phyloP scores from a whole-genome alignment of 2,888 invertebrate genomes.

The Dioctria linearis region DNA sequence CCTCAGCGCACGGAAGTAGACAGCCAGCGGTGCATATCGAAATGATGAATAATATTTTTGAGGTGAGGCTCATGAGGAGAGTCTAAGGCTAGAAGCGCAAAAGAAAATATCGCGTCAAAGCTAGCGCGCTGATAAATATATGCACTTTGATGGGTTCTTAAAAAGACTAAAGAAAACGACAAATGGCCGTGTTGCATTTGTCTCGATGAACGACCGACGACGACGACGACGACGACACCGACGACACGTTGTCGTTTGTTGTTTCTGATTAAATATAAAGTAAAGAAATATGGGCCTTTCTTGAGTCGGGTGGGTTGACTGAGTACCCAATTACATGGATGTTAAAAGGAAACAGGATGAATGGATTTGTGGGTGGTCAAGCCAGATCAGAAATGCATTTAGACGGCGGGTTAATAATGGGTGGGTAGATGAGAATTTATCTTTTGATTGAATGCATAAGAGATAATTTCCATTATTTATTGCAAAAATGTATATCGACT shows the following conservation, averaged over 20 bases:
- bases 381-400: constrained; percentile 8
- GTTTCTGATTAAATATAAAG: constrained; percentile 24
- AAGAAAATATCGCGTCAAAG: constrained; percentile 10
- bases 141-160: constrained; percentile 20
- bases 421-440: no score
- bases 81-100: constrained; percentile 1
- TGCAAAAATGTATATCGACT: no score
- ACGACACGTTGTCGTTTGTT: background rate
- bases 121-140: background rate
- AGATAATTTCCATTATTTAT: no score
- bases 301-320: background rate
- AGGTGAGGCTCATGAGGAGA: background rate
- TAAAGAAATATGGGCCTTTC: constrained; percentile 16
- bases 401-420: background rate
- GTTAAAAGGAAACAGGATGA: constrained; percentile 9
- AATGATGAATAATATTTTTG: constrained; percentile 40
- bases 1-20: constrained; percentile 15
- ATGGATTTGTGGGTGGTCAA: constrained; percentile 26
- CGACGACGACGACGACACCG: no score
- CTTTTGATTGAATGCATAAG: no score
- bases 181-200: constrained; percentile 33
- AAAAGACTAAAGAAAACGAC: background rate
- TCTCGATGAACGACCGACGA: background rate
- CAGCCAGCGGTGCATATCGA: constrained; percentile 38
- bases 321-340: constrained; percentile 23